phyloP scores from a whole-genome alignment of 1,140 invertebrate genomes.

The Bactericera cockerelli region DNA sequence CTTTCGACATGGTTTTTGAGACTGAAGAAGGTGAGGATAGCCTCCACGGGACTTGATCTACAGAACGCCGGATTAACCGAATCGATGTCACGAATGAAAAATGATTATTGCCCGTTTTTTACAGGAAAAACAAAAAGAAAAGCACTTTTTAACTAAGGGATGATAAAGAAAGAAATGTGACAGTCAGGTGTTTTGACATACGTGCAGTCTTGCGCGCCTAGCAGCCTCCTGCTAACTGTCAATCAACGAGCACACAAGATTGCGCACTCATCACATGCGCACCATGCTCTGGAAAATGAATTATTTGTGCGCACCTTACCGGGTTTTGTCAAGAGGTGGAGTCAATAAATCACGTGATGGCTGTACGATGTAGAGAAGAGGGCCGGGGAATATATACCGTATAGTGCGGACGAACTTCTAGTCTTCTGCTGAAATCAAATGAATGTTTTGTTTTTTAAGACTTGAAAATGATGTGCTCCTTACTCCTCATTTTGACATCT shows the following conservation, averaged over 20 bases:
- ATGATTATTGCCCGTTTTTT: neutral
- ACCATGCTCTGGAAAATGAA: neutral
- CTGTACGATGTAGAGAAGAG: neutral
- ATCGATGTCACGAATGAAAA: conserved; percentile 7
- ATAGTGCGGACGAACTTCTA: no score
- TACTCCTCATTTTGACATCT: no score
- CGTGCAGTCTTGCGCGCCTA: conserved; percentile 5
- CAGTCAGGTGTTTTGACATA: conserved; percentile 7
- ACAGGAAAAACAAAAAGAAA: neutral
- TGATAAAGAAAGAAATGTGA: conserved; percentile 6
- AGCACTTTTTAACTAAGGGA: neutral
- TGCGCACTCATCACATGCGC: conserved; percentile 2
- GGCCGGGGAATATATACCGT: no score
- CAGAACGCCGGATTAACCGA: neutral
- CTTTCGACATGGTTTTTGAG: neutral
- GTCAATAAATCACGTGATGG: conserved; percentile 8
- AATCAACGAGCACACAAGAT: conserved; percentile 2
- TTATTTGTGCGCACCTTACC: conserved; percentile 5
- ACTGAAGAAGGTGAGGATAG: neutral
- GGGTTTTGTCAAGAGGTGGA: conserved; percentile 7
- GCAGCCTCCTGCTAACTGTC: conserved; percentile 9
- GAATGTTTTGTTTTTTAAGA: no score
- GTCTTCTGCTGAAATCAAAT: no score
- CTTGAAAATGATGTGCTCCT: no score
- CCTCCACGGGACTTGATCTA: neutral